Conservation (phyloP, 1,140 invertebrate species). For the Solenopsis fugax region DNA sequence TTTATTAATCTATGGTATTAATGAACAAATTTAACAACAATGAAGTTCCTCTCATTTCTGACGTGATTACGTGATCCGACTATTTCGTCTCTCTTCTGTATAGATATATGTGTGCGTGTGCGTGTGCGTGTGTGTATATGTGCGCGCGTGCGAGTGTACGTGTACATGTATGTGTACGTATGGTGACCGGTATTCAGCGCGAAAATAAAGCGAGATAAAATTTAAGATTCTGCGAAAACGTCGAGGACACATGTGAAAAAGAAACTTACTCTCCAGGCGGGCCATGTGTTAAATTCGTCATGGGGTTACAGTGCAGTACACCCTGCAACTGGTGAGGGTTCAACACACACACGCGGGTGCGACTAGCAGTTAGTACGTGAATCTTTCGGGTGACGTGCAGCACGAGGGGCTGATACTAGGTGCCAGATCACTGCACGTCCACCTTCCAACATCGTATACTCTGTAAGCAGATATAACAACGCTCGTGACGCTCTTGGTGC, state of each 20-base stretch:
- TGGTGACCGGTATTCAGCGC: not conserved
- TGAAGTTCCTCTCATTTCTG: not conserved
- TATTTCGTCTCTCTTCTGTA: not conserved
- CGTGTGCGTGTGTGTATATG: not conserved
- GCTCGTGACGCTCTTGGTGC: not conserved
- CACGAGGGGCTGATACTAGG: slow-evolving; percentile 73
- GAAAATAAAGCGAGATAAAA: not conserved
- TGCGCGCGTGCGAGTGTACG: not conserved
- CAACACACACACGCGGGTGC: slow-evolving; percentile 62
- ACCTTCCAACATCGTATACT: slow-evolving; percentile 77
- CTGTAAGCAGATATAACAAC: slow-evolving; percentile 74
- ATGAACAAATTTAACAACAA: not conserved
- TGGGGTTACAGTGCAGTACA: slow-evolving; percentile 74
- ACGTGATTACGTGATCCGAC: not conserved
- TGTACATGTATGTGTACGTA: not conserved
- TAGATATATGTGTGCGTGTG: not conserved
- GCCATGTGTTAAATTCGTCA: slow-evolving; percentile 82
- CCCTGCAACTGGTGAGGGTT: slow-evolving; percentile 71
- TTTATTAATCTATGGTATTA: slow-evolving; percentile 14
- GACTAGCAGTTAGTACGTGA: slow-evolving; percentile 73
- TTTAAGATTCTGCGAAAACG: not conserved
- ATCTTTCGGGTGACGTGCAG: slow-evolving; percentile 75
- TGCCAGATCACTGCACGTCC: slow-evolving; percentile 75
- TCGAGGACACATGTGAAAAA: slow-evolving; percentile 32
- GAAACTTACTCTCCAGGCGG: slow-evolving; percentile 80